Conservation (phyloP, 2,113 vertebrate species). For the Acanthisitta chloris region DNA sequence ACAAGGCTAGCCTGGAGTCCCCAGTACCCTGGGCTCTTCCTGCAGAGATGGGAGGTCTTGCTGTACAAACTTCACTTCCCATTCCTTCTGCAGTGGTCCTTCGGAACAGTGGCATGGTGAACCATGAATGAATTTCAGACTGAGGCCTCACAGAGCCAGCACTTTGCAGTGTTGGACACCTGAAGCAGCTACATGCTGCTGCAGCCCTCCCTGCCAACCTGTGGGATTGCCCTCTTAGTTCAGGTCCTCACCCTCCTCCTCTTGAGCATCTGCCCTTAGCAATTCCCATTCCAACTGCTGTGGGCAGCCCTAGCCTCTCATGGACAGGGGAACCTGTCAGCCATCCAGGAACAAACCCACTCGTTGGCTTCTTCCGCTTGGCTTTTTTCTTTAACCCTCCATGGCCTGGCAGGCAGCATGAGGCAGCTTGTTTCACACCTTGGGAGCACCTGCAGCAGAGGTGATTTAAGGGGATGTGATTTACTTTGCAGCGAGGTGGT, state of each 20-base stretch:
- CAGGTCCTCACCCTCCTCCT: not conserved
- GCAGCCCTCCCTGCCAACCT: not conserved
- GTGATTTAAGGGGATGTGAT: not conserved
- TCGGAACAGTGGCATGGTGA: not conserved
- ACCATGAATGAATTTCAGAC: not conserved
- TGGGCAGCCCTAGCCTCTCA: not conserved
- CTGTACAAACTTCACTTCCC: too few relatives aligned
- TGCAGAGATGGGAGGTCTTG: not conserved
- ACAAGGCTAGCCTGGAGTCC: not conserved
- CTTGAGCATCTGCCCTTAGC: not conserved
- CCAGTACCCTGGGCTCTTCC: not conserved
- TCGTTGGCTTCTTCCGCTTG: not conserved
- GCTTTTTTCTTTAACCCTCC: not conserved
- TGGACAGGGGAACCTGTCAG: not conserved
- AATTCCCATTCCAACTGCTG: not conserved
- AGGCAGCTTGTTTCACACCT: not conserved
- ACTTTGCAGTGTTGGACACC: accelerated
- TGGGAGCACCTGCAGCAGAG: not conserved
- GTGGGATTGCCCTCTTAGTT: accelerated
- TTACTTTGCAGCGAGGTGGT: too few relatives aligned
- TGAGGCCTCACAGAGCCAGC: accelerated
- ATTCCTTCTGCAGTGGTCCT: not conserved
- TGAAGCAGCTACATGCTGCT: accelerated
- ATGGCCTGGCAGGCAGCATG: not conserved
- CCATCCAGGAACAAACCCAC: not conserved